phyloP scores from a whole-genome alignment of 1,140 invertebrate species.

The Bombus impatiens region DNA sequence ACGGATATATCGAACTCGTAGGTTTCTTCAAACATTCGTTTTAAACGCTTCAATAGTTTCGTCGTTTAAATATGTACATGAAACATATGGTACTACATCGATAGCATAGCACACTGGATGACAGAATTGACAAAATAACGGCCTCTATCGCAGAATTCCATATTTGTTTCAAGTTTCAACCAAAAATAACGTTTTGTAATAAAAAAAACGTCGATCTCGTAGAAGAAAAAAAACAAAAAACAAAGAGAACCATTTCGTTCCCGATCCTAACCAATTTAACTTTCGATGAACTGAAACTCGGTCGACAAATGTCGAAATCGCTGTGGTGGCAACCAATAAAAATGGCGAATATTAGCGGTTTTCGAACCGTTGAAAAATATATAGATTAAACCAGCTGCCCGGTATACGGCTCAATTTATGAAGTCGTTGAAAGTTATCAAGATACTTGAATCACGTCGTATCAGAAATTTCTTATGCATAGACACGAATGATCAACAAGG shows the following conservation, averaged over 20 bases:
- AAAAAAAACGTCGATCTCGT: not conserved
- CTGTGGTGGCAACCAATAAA: not conserved
- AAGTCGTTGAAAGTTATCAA: not conserved
- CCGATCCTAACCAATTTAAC: not conserved
- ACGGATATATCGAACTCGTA: no score
- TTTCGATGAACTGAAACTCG: not conserved
- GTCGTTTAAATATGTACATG: not conserved
- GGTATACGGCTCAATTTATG: not conserved
- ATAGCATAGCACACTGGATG: not conserved
- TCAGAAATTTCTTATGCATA: not conserved
- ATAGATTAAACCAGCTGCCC: not conserved
- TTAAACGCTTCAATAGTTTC: not conserved
- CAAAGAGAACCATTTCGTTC: not conserved
- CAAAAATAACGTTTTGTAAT: not conserved
- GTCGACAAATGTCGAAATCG: not conserved
- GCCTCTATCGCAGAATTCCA: no score
- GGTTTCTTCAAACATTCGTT: not conserved
- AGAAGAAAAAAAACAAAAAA: not conserved
- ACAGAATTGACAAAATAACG: not conserved
- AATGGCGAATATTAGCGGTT: not conserved
- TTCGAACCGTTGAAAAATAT: not conserved
- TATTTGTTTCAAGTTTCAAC: no score
- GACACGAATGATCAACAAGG: not conserved
- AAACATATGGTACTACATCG: not conserved
- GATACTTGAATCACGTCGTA: not conserved